Conservation (phyloP, 2,113 vertebrate species). For the Saccopteryx leptura region DNA sequence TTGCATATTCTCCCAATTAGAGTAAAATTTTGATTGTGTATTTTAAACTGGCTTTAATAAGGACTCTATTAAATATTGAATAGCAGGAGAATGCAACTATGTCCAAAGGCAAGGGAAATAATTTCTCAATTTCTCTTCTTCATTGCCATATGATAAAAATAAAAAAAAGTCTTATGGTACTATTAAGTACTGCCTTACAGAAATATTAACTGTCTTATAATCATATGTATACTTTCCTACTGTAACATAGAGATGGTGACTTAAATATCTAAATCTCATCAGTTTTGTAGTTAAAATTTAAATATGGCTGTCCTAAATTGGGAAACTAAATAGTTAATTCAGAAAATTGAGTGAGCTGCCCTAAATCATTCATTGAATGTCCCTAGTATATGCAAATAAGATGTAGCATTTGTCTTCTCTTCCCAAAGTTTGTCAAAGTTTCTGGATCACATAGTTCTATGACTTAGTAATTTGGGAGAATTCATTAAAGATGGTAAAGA, state of each 20-base stretch:
- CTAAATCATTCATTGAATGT: neutral
- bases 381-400: neutral
- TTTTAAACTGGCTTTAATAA: conserved; percentile 61
- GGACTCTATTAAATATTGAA: neutral
- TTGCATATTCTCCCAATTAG: conserved; percentile 8
- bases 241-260: neutral
- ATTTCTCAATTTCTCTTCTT: conserved; percentile 42
- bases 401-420: neutral
- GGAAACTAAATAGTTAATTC: conserved; percentile 22
- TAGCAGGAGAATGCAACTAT: neutral
- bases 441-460: conserved; percentile 83
- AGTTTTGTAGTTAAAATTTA: conserved; percentile 48
- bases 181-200: neutral
- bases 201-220: conserved; percentile 16
- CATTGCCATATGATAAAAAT: neutral
- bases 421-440: conserved; percentile 63
- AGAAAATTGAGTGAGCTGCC: neutral
- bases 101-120: conserved; percentile 32
- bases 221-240: neutral
- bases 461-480: conserved; percentile 74
- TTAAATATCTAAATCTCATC: neutral
- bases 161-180: neutral
- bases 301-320: neutral
- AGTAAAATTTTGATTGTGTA: conserved; percentile 9
- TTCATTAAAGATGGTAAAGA: conserved; percentile 85